phyloP scores from a whole-genome alignment of 2,888 invertebrate genomes.

The Zygogramma bicolorata region DNA sequence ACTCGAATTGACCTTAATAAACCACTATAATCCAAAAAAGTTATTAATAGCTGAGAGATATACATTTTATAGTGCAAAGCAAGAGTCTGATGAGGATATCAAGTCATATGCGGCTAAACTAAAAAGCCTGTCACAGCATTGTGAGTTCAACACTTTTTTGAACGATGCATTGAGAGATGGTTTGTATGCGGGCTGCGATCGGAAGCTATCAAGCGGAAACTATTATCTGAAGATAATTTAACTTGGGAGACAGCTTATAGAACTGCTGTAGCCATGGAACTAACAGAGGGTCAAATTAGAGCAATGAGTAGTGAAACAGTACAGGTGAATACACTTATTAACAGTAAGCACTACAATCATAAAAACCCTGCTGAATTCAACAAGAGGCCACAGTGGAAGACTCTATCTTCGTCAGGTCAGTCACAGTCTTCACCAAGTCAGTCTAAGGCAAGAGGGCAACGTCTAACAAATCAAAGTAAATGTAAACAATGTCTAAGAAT shows the following conservation, averaged over 20 bases:
- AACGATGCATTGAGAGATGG: not conserved
- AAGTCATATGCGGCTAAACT: conserved; percentile 42
- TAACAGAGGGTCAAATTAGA: no score
- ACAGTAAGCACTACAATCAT: no score
- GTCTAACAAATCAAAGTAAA: no score
- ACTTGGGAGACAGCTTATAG: not conserved
- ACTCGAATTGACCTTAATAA: not conserved
- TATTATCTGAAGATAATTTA: conserved; percentile 31
- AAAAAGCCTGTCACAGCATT: conserved; percentile 45
- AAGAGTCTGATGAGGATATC: conserved; percentile 28
- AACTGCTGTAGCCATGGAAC: not conserved
- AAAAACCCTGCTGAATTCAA: no score
- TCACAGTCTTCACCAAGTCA: no score
- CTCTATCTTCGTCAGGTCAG: no score
- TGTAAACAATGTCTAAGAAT: no score
- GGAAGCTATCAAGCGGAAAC: conserved; percentile 34
- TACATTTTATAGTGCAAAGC: not conserved
- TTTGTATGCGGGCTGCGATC: conserved; percentile 46
- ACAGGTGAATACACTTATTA: not conserved
- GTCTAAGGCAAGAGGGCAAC: no score
- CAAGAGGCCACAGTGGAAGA: no score
- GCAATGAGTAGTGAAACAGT: no score
- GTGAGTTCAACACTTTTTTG: conserved; percentile 41
- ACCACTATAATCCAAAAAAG: not conserved
- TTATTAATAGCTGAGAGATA: not conserved